Conservation (phyloP, 2,888 invertebrate genomes). For the Metallyticus violacea region DNA sequence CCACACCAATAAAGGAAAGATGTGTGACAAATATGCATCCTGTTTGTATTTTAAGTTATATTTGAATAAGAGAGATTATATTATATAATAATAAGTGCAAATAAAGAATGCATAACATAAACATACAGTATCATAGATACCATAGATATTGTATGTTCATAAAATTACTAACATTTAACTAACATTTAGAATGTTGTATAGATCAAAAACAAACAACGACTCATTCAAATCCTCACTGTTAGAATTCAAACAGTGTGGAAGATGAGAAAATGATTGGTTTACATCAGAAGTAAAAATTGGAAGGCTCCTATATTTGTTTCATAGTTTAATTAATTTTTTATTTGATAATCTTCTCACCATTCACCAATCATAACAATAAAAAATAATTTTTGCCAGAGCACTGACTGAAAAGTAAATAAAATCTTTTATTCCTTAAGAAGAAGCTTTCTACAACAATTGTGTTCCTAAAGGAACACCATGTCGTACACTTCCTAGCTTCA, state of each 20-base stretch:
- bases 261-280: background rate
- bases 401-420: background rate
- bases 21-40: background rate
- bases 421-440: background rate
- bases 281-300: background rate
- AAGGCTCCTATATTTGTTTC: background rate
- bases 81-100: conserved; percentile 6
- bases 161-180: background rate
- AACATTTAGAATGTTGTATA: conserved; percentile 7
- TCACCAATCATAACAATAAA: background rate
- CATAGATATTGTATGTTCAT: conserved; percentile 18
- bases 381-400: conserved; percentile 4
- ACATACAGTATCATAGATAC: conserved; percentile 11
- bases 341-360: background rate
- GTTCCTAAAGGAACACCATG: background rate
- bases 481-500: conserved; percentile 17
- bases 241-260: background rate
- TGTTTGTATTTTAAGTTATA: conserved; percentile 10
- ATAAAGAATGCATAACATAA: conserved; percentile 16
- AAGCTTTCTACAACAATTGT: conserved; percentile 5
- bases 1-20: conserved; percentile 2
- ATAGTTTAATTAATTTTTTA: background rate
- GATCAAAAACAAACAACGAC: conserved; percentile 11
- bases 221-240: background rate
- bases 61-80: conserved; percentile 11